These are phyloP conservation scores for Thaumatotibia leucotreta DNA, from an alignment of 1,140 invertebrate genomes.

Conservation along the genomic window DNA sequence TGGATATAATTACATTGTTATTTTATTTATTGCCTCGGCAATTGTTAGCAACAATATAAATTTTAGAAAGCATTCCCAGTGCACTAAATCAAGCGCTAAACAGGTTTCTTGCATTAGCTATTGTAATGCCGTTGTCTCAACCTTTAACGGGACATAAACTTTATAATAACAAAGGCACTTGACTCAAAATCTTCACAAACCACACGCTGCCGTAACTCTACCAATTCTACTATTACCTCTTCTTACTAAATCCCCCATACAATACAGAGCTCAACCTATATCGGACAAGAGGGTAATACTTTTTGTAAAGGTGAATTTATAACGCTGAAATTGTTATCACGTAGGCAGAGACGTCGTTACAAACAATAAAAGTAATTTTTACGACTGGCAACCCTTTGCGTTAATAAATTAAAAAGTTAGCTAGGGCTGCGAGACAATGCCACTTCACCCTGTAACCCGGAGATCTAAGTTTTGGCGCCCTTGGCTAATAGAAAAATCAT, in stretches of 20 bases:
- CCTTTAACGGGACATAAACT: conserved; percentile 52
- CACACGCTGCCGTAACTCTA: conserved; percentile 32
- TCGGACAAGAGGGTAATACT: conserved; percentile 24
- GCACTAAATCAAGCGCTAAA: conserved; percentile 25
- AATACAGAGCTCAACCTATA: conserved; percentile 23
- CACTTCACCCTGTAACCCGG: conserved; percentile 50
- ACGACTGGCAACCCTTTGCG: conserved; percentile 62
- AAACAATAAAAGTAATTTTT: conserved; percentile 75
- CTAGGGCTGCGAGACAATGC: conserved; percentile 56
- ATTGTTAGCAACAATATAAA: conserved; percentile 9
- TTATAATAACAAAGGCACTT: conserved; percentile 53
- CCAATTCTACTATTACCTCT: conserved; percentile 7
- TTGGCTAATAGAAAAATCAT: conserved; percentile 28
- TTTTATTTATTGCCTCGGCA: conserved; percentile 8
- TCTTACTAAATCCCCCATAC: neutral
- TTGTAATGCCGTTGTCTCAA: conserved; percentile 35
- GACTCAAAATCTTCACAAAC: conserved; percentile 45
- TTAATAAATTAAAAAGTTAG: conserved; percentile 72
- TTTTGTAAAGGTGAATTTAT: conserved; percentile 56
- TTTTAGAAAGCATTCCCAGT: conserved; percentile 11
- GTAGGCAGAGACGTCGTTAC: conserved; percentile 70
- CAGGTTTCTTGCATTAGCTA: conserved; percentile 38
- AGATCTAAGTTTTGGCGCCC: conserved; percentile 54
- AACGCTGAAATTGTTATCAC: conserved; percentile 67
- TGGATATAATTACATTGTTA: conserved; percentile 12